Percentiles rank a stretch among this genome's conserved stretches.
phyloP scores from a whole-genome alignment of 2,888 invertebrate species.

The Dolichomitus sp. region DNA sequence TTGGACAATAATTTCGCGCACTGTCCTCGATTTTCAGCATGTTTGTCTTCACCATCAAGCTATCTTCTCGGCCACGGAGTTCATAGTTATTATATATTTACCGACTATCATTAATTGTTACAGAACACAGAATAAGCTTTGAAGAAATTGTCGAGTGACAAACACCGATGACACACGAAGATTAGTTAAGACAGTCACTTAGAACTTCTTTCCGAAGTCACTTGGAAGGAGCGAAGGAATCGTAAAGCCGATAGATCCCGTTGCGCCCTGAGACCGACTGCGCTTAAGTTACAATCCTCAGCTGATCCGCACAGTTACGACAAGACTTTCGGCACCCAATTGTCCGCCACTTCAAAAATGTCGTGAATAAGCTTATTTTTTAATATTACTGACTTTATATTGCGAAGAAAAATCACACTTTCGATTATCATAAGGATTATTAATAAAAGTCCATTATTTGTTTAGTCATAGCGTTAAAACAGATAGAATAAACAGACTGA shows the following conservation, averaged over 20 bases:
- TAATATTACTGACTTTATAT: conserved; percentile 11
- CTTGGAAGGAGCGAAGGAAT: conserved; percentile 15
- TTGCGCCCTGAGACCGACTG: conserved; percentile 2
- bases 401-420: conserved; percentile 56
- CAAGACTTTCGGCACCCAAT: background rate
- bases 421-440: conserved; percentile 32
- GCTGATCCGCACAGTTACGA: conserved; percentile 3
- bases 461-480: conserved; percentile 15
- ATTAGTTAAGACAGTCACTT: background rate
- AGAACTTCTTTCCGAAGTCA: conserved; percentile 10
- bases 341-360: background rate
- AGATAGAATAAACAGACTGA: background rate
- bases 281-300: background rate
- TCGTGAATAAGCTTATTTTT: background rate
- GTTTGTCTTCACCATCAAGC: background rate
- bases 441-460: conserved; percentile 30
- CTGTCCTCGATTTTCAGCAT: conserved; percentile 9
- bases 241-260: background rate
- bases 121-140: conserved; percentile 24
- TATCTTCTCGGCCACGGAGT: conserved; percentile 8
- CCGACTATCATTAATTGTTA: background rate
- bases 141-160: background rate
- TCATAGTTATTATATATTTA: background rate
- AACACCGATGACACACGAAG: conserved; percentile 5
- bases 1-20: conserved; percentile 7